A percentile compares a stretch with the other conserved stretches of the same genome.
Evolutionary conservation across 1,140 invertebrate species (phyloP).

Genomic region (Camponotus floridanus): DNA sequence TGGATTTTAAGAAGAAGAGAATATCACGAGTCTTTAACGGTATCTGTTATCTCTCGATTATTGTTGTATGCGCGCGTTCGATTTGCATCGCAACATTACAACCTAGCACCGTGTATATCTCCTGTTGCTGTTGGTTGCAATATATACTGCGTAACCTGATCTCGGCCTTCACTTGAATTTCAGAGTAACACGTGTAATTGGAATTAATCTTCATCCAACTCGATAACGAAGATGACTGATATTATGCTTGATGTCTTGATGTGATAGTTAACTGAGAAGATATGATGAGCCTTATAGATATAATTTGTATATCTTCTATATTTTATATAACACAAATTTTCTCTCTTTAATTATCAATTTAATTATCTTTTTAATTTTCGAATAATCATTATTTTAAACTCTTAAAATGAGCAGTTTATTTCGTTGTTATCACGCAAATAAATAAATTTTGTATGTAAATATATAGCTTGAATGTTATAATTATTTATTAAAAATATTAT

Average conservation of each 20-base stretch:
- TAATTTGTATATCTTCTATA: neutral
- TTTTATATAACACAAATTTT: neutral
- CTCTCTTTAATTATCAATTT: neutral
- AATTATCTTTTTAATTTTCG: neutral
- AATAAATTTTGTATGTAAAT: neutral
- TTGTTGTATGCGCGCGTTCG: neutral
- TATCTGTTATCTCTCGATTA: constrained; percentile 39
- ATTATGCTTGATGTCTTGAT: constrained; percentile 15
- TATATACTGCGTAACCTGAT: constrained; percentile 37
- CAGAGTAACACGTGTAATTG: constrained; percentile 61
- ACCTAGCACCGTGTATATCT: constrained; percentile 38
- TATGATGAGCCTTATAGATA: neutral
- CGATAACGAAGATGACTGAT: constrained; percentile 66
- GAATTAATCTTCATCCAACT: constrained; percentile 64
- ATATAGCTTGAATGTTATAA: neutral
- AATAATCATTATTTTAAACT: neutral
- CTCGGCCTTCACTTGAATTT: constrained; percentile 61
- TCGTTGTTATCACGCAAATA: neutral
- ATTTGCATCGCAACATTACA: constrained; percentile 36
- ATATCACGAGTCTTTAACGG: neutral
- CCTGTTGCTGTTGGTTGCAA: constrained; percentile 31
- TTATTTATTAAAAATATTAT: neutral
- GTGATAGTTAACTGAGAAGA: constrained; percentile 10
- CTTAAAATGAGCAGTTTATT: neutral
- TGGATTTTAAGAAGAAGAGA: neutral